Evolutionary conservation across 2,888 invertebrate species (phyloP).

Genomic region (Oligia latruncula): DNA sequence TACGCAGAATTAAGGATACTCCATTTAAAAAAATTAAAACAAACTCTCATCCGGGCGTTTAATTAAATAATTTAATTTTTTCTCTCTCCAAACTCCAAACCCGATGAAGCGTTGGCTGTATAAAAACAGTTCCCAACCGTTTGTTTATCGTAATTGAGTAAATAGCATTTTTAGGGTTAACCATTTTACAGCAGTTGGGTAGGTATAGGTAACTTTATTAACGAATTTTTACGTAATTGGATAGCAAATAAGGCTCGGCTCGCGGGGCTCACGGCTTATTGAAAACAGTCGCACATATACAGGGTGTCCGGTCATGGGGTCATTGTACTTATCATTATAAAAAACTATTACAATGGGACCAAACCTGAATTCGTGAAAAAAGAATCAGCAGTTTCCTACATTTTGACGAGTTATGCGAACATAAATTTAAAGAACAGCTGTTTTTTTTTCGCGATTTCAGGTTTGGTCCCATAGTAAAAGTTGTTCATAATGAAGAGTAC

Average conservation of each 20-base stretch:
- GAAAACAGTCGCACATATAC: not conserved
- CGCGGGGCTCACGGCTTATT: no score
- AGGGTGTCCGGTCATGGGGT: no score
- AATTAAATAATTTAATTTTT: conserved; percentile 43
- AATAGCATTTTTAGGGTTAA: conserved; percentile 38
- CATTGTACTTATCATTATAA: no score
- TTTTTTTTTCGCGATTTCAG: no score
- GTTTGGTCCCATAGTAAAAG: no score
- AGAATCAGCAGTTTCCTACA: no score
- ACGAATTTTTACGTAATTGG: not conserved
- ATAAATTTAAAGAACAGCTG: no score
- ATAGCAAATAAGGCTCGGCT: not conserved
- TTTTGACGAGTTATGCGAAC: no score
- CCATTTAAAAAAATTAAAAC: conserved; percentile 30
- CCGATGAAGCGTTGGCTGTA: not conserved
- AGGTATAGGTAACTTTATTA: not conserved
- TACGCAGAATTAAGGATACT: not conserved
- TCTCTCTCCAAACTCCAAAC: not conserved
- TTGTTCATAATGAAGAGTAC: no score
- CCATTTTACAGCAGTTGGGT: not conserved
- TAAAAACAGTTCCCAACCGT: conserved; percentile 22
- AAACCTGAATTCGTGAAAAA: no score
- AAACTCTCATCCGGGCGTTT: conserved; percentile 24
- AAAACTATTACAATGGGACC: no score
- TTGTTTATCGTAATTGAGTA: conserved; percentile 40